Conservation (phyloP, 2,113 vertebrate species). For the Rhabdomys dilectus region DNA sequence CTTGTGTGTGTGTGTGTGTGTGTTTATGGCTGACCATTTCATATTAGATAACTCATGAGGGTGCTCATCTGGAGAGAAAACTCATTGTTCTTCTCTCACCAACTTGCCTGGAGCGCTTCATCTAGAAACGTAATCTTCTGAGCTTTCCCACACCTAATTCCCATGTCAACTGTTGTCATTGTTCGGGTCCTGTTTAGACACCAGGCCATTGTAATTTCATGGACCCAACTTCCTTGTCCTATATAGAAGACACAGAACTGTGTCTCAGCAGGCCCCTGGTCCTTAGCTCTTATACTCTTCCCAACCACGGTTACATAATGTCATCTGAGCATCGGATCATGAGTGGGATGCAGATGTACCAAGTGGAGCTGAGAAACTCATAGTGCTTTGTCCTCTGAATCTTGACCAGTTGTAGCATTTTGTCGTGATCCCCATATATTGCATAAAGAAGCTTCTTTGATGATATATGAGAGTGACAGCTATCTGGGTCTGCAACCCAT, state of each 20-base stretch:
- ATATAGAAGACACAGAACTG: not conserved
- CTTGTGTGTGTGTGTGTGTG: too few species aligned
- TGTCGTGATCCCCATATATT: not conserved
- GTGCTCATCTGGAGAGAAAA: not conserved
- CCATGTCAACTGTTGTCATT: not conserved
- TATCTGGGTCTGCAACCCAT: not conserved
- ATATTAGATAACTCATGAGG: not conserved
- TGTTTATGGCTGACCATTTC: not conserved
- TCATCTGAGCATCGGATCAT: not conserved
- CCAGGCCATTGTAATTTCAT: not conserved
- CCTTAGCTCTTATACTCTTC: not conserved
- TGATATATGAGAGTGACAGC: not conserved
- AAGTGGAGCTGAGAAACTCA: not conserved
- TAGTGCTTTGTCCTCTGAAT: not conserved
- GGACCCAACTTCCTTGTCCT: not conserved
- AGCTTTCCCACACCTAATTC: not conserved
- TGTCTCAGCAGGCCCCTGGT: not conserved
- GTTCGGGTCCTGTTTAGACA: not conserved
- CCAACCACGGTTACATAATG: not conserved
- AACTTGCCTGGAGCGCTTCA: not conserved
- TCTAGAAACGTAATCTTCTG: not conserved
- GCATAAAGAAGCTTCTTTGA: not conserved
- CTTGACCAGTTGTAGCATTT: not conserved
- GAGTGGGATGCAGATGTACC: not conserved
- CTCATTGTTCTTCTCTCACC: not conserved